Evolutionary conservation across 2,113 vertebrate genomes (phyloP).

Genomic region (Ictalurus furcatus): DNA sequence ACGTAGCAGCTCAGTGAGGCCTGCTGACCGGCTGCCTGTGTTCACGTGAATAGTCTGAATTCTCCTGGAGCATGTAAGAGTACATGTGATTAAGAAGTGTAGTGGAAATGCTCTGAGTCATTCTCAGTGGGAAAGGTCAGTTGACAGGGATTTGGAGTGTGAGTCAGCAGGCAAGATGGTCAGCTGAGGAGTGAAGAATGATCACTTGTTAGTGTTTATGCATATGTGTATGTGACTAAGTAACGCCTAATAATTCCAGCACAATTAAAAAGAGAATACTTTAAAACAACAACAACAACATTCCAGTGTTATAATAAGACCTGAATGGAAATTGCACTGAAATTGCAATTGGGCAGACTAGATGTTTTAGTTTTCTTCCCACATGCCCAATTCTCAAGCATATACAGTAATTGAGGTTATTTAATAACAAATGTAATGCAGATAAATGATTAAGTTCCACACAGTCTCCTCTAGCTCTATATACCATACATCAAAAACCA

Average conservation of each 20-base stretch:
- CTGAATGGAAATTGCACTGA: neutral
- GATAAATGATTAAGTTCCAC: neutral
- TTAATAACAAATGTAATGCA: neutral
- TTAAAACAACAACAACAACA: neutral
- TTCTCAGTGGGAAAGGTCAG: constrained; percentile 34
- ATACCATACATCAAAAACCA: neutral
- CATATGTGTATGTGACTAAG: neutral
- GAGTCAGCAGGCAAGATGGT: constrained; percentile 38
- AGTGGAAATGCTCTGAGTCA: constrained; percentile 24
- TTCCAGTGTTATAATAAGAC: neutral
- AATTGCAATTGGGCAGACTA: neutral
- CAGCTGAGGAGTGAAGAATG: constrained; percentile 37
- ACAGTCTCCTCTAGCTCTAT: neutral
- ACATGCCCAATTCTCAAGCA: neutral
- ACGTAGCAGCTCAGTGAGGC: neutral
- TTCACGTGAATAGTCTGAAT: constrained; percentile 45
- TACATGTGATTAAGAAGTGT: constrained; percentile 17
- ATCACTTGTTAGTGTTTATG: neutral
- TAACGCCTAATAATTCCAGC: neutral
- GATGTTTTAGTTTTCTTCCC: neutral
- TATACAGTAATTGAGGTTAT: neutral
- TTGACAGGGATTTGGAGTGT: constrained; percentile 45
- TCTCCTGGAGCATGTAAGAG: constrained; percentile 28
- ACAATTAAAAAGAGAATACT: neutral
- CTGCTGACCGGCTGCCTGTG: neutral